phyloP scores from a whole-genome alignment of 1,140 invertebrate genomes.

The Aplysia californica region DNA sequence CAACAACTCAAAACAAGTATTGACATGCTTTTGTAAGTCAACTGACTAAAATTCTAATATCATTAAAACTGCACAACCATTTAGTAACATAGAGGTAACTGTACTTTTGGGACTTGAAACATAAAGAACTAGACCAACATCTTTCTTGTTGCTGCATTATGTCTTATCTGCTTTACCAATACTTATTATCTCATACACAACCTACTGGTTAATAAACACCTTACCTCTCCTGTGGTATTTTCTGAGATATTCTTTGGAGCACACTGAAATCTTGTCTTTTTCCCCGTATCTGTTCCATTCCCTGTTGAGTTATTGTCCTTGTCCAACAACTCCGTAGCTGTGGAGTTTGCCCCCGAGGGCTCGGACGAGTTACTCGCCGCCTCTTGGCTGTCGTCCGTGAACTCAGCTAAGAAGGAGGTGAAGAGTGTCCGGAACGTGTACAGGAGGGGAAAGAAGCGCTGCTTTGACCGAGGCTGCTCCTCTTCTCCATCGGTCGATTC shows the following conservation, averaged over 20 bases:
- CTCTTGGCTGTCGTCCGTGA: background rate
- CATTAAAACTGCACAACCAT: no score
- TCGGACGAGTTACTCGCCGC: background rate
- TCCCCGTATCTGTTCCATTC: slow-evolving; percentile 45
- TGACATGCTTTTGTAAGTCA: no score
- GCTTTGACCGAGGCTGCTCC: background rate
- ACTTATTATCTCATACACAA: background rate
- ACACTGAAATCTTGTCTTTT: slow-evolving; percentile 60
- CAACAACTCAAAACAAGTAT: no score
- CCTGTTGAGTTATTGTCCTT: slow-evolving; percentile 37
- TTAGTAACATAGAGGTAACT: no score
- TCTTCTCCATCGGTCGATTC: no score
- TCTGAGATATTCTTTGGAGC: slow-evolving; percentile 52
- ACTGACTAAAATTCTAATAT: no score
- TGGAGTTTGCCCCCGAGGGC: slow-evolving; percentile 13
- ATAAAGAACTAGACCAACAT: background rate
- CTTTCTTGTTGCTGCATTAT: background rate
- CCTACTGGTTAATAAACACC: no score
- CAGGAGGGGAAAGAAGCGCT: slow-evolving; percentile 14
- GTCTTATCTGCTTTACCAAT: background rate
- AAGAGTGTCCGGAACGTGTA: slow-evolving; percentile 17
- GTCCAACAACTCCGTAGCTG: slow-evolving; percentile 10
- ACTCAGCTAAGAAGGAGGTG: slow-evolving; percentile 15
- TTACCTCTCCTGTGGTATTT: slow-evolving; percentile 41
- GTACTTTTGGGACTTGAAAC: no score